These are phyloP conservation scores for Dromas ardeola DNA, from an alignment of 2,113 vertebrate genomes.

Conservation along the genomic window DNA sequence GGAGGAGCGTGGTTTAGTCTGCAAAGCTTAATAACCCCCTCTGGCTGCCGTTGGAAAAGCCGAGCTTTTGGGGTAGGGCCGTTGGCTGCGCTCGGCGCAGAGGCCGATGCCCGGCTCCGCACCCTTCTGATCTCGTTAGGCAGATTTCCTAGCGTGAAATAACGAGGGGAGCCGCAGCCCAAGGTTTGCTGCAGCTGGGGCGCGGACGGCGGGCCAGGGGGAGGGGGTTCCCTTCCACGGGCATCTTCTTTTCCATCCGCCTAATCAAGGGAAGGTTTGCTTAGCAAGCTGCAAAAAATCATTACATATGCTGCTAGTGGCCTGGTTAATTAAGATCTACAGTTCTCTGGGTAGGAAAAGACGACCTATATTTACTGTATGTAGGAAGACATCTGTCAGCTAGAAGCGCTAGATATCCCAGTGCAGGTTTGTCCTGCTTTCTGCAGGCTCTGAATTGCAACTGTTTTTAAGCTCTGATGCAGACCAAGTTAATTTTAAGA, in stretches of 20 bases:
- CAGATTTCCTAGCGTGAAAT: neutral
- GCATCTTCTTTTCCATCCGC: fast-evolving
- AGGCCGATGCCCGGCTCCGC: neutral
- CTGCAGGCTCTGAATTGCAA: slow-evolving; percentile 47
- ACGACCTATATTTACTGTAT: slow-evolving; percentile 65
- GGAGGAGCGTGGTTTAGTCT: neutral
- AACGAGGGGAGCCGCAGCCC: neutral
- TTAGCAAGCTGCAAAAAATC: slow-evolving; percentile 45
- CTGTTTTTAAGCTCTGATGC: slow-evolving; percentile 57
- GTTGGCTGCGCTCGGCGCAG: neutral
- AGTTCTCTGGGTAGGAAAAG: slow-evolving; percentile 61
- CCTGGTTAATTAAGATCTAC: slow-evolving; percentile 71
- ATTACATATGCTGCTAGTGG: slow-evolving; percentile 64
- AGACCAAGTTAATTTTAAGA: slow-evolving; percentile 65
- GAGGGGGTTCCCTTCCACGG: neutral
- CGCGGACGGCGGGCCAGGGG: neutral
- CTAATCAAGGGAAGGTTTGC: slow-evolving; percentile 19
- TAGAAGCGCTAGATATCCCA: slow-evolving; percentile 6
- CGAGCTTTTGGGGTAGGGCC: neutral
- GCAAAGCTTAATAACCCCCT: slow-evolving; percentile 22
- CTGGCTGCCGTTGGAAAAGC: neutral
- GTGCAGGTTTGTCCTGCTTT: slow-evolving; percentile 61
- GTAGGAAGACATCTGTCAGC: slow-evolving; percentile 69
- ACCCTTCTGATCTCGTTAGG: neutral
- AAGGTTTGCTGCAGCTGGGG: neutral